Conservation (phyloP, 2,113 vertebrate species). For the Rhynchomys soricoides region DNA sequence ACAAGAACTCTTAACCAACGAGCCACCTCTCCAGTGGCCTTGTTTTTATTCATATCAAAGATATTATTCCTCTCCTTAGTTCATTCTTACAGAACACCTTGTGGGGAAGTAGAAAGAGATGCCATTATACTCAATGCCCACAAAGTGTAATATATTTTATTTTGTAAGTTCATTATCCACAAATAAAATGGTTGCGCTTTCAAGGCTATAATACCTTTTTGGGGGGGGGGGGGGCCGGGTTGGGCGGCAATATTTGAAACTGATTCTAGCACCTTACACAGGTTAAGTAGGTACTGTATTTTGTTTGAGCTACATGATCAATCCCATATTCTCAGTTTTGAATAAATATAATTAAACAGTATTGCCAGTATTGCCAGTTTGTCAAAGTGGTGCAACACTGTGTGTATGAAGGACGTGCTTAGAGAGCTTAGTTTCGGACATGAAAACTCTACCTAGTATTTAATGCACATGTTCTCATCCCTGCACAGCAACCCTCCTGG, state of each 20-base stretch:
- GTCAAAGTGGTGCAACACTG: neutral
- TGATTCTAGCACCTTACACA: neutral
- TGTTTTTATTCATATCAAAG: neutral
- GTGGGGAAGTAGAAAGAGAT: neutral
- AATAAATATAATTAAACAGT: neutral
- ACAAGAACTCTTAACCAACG: neutral
- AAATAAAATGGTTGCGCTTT: neutral
- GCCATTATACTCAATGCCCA: neutral
- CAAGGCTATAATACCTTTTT: neutral
- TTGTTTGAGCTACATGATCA: neutral
- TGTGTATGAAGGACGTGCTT: neutral
- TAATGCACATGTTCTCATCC: neutral
- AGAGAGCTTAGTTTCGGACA: neutral
- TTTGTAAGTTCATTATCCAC: neutral
- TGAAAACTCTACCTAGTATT: neutral
- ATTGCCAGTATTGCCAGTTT: neutral
- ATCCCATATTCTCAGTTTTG: neutral
- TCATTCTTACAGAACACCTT: neutral
- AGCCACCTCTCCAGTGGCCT: neutral
- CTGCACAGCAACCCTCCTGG: neutral
- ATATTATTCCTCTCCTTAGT: neutral
- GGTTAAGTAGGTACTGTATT: neutral
- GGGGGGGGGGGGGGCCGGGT: neutral
- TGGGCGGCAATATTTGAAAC: neutral
- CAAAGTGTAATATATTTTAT: neutral